Conservation (phyloP, 1,140 invertebrate genomes). For the Macrocentrus cingulum region DNA sequence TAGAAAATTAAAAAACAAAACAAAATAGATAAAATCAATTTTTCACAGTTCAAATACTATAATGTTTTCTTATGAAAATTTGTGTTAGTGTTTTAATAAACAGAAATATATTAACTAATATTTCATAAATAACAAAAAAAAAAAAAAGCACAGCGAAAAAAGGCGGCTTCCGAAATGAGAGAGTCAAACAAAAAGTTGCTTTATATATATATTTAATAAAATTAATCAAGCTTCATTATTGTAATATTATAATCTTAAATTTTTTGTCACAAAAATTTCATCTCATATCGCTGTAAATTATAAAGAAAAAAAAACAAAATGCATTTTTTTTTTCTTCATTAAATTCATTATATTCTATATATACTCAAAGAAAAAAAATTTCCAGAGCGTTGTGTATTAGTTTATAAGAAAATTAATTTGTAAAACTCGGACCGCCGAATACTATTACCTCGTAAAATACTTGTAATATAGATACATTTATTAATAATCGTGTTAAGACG, state of each 20-base stretch:
- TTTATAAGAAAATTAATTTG: too few relatives aligned
- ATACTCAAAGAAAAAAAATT: background rate
- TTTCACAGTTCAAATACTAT: background rate
- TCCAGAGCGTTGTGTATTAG: too few relatives aligned
- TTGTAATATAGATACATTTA: too few relatives aligned
- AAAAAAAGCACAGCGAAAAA: background rate
- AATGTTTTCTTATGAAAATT: background rate
- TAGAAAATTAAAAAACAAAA: too few relatives aligned
- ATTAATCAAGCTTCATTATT: too few relatives aligned
- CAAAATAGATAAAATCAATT: background rate
- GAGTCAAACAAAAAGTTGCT: background rate
- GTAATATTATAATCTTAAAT: too few relatives aligned
- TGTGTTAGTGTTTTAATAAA: too few relatives aligned
- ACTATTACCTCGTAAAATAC: too few relatives aligned
- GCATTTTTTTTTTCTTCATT: background rate
- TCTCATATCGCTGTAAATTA: background rate
- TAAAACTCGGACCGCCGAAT: too few relatives aligned
- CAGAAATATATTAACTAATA: too few relatives aligned
- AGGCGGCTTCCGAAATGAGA: background rate
- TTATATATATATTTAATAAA: background rate
- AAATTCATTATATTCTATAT: background rate
- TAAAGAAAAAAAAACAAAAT: too few relatives aligned
- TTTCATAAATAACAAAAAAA: too few relatives aligned
- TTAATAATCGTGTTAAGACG: slow-evolving; percentile 2
- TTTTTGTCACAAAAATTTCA: background rate